Base-by-base conservation (phyloP, 92 coral and sea anemone species). In the Pocillopora grandis region DNA sequence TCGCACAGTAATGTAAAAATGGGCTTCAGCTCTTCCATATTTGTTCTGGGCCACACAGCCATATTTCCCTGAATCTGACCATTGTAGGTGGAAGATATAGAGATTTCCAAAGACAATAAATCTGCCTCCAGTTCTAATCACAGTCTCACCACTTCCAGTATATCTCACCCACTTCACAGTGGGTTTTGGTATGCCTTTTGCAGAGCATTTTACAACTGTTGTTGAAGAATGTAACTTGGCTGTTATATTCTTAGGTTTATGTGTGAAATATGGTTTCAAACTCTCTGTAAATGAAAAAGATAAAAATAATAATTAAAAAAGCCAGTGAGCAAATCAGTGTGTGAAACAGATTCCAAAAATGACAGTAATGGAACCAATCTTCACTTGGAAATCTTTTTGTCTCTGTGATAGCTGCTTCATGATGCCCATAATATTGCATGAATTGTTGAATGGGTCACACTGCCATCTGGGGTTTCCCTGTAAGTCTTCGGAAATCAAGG, bases 31-130 rank as follows among this genome's bases (percentile, higher is more conserved):
- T 19, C 82, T 91, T 19, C 95, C 98, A 85, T 75, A 56, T 14
- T 19, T 27, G 58, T 94, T 94, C 66, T 80, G 67, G n/a, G 93
- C 98, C 55, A 77, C 75, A 71, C 98, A 94, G 20, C 92, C 88
- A 77, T 87, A 79, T 80, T 75, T 80, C 27, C 92, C 94, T n/a
- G 81, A 89, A 80, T 92, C 95, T 20, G 90, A 75, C 85, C 84
- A 81, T 10, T 58, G 85, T 23, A 71, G 66, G 57, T 86, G 88
- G 71, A 77, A 69, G 58, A 78, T 84, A 73, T 80, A 80, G 14
- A 87, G 83, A 36, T 87, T 56, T 15, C 73, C 58, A 33, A 83
- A 66, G 58, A 52, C 12, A 76, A 68, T 56, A 17, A 64, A 75
- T 20, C 89, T 76, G 2, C 49, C 62, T 17, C 36, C 65, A 10